Conservation (phyloP, 2,888 invertebrate genomes). For the Tupiocoris notatus region DNA sequence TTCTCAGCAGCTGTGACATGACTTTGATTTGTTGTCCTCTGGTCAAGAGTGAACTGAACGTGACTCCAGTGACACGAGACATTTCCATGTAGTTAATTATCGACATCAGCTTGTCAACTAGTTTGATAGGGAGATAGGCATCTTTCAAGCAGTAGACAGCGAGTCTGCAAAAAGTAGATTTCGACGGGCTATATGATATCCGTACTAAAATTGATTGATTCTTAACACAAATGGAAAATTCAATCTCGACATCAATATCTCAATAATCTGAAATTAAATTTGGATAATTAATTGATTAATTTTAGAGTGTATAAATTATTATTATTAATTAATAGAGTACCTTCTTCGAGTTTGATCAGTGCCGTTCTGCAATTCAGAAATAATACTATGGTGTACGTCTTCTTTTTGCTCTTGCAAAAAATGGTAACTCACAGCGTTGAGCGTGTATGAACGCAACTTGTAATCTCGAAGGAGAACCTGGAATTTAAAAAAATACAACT, state of each 20-base stretch:
- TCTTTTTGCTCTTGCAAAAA: slow-evolving; percentile 99
- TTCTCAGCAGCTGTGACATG: slow-evolving; percentile 89
- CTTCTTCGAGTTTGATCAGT: slow-evolving; percentile 82
- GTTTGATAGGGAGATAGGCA: slow-evolving; percentile 88
- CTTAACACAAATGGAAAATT: no score
- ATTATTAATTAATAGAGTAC: no score
- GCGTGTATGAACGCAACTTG: slow-evolving; percentile 93
- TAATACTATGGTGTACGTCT: slow-evolving; percentile 98
- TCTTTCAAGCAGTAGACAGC: slow-evolving; percentile 99
- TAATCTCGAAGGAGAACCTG: slow-evolving; percentile 88
- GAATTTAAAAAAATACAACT: no score
- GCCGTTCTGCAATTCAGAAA: slow-evolving; percentile 93
- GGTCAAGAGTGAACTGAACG: slow-evolving; percentile 85
- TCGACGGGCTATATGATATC: no score
- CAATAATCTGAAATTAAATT: no score
- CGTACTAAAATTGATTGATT: no score
- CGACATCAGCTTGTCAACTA: slow-evolving; percentile 95
- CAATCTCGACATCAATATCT: no score
- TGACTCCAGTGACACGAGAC: slow-evolving; percentile 98
- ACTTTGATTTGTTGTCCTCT: slow-evolving; percentile 99
- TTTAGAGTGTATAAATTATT: no score
- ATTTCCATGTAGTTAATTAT: slow-evolving; percentile 99
- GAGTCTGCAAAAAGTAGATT: no score
- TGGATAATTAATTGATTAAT: no score
- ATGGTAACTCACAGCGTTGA: slow-evolving; percentile 97